phyloP scores from a whole-genome alignment of 2,113 vertebrate species.

The Noturus placidus region DNA sequence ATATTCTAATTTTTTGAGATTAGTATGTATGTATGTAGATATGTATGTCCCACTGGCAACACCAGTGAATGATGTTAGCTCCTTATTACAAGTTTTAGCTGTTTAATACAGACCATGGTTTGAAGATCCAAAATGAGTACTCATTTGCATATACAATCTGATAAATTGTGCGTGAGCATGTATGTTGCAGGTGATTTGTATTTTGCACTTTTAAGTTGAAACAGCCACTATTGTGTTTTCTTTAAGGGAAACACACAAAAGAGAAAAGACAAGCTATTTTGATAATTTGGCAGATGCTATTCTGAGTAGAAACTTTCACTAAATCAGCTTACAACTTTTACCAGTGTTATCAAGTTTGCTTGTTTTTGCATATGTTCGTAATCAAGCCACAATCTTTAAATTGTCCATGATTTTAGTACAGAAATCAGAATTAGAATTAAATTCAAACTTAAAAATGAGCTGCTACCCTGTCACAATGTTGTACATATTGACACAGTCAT shows the following conservation, averaged over 20 bases:
- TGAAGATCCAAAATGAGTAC: too few species aligned
- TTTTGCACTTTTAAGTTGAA: not conserved
- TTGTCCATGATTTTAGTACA: not conserved
- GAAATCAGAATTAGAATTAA: not conserved
- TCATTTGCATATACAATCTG: not conserved
- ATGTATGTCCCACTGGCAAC: too few species aligned
- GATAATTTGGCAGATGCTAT: not conserved
- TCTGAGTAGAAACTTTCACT: not conserved
- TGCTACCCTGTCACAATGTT: not conserved
- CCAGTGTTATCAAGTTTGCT: not conserved
- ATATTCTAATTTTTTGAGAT: too few species aligned
- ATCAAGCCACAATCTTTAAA: not conserved
- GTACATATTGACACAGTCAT: not conserved
- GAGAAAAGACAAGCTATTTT: not conserved
- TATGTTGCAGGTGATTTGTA: not conserved
- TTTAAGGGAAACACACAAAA: too few species aligned
- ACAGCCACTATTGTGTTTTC: not conserved
- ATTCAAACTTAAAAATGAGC: not conserved
- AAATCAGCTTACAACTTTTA: not conserved
- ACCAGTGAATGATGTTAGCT: too few species aligned
- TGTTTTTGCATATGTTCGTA: not conserved
- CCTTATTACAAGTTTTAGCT: too few species aligned
- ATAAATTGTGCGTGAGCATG: not conserved
- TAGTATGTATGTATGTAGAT: too few species aligned
- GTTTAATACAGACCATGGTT: too few species aligned